Percentiles rank a stretch among this genome's conserved stretches.
Evolutionary conservation across 2,797 vertebrate genomes (phyloP).

Genomic region (Sitta carolinensis): DNA sequence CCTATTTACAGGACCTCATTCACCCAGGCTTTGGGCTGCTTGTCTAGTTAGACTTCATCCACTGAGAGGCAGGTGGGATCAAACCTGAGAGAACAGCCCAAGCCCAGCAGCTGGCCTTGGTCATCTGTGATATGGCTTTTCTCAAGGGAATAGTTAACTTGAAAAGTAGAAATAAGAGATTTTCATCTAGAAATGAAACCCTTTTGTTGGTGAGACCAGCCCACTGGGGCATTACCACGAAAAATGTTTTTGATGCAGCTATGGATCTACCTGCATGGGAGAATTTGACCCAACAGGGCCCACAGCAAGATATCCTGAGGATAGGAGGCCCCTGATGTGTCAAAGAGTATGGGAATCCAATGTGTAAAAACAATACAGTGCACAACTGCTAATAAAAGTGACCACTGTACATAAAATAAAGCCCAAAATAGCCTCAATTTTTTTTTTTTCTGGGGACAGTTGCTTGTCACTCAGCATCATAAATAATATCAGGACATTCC

Average conservation of each 20-base stretch:
- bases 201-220: neutral
- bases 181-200: conserved; percentile 15
- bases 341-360: neutral
- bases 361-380: neutral
- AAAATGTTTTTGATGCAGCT: neutral
- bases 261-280: neutral
- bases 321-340: neutral
- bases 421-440: neutral
- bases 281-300: neutral
- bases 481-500: neutral
- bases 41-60: neutral
- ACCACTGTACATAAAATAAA: neutral
- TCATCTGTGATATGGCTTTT: conserved; percentile 28
- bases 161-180: conserved; percentile 3
- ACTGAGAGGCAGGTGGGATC: neutral
- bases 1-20: neutral
- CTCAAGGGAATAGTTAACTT: conserved; percentile 61
- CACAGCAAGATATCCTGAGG: neutral
- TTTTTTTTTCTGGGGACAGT: too few relatives aligned
- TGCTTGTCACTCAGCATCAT: neutral
- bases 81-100: neutral
- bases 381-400: neutral
- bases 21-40: neutral
- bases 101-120: neutral
- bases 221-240: rapidly evolving